Conservation (phyloP, 1,140 invertebrate species). For the Idris sp. region DNA sequence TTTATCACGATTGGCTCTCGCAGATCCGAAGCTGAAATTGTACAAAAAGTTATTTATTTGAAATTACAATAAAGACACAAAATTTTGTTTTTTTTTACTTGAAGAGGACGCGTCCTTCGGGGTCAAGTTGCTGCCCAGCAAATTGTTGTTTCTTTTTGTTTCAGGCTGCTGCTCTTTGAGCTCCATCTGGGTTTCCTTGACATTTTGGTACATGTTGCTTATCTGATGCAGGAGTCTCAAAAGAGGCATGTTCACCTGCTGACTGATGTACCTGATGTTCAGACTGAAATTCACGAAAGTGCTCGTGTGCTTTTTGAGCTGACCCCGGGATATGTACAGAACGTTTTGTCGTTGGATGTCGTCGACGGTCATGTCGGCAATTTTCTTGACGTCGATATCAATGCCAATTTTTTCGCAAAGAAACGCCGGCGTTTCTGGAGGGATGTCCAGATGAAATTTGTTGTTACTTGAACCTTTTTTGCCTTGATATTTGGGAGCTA, state of each 20-base stretch:
- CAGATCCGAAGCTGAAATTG: constrained; percentile 81
- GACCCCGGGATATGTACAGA: constrained; percentile 89
- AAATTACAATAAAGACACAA: too few relatives aligned
- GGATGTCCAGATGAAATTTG: constrained; percentile 82
- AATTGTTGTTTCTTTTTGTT: constrained; percentile 77
- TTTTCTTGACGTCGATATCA: constrained; percentile 92
- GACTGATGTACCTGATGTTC: constrained; percentile 91
- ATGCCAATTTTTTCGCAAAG: constrained; percentile 93
- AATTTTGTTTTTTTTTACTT: constrained; percentile 69
- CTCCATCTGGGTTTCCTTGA: constrained; percentile 95
- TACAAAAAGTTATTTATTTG: too few relatives aligned
- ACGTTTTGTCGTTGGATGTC: constrained; percentile 89
- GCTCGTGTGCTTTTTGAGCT: constrained; percentile 92
- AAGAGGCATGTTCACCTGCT: constrained; percentile 97
- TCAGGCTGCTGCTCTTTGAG: constrained; percentile 85
- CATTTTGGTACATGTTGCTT: constrained; percentile 98
- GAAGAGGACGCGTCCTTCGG: constrained; percentile 80
- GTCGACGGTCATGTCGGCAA: constrained; percentile 93
- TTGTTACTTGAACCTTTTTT: constrained; percentile 70
- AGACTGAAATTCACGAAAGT: constrained; percentile 92
- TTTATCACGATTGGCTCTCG: constrained; percentile 78
- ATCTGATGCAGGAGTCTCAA: constrained; percentile 96
- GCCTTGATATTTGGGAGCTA: constrained; percentile 66
- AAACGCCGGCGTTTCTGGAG: constrained; percentile 91
- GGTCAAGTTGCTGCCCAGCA: constrained; percentile 68